Evolutionary conservation across 2,888 invertebrate species (phyloP).

Genomic region (Cheilosia urbana): DNA sequence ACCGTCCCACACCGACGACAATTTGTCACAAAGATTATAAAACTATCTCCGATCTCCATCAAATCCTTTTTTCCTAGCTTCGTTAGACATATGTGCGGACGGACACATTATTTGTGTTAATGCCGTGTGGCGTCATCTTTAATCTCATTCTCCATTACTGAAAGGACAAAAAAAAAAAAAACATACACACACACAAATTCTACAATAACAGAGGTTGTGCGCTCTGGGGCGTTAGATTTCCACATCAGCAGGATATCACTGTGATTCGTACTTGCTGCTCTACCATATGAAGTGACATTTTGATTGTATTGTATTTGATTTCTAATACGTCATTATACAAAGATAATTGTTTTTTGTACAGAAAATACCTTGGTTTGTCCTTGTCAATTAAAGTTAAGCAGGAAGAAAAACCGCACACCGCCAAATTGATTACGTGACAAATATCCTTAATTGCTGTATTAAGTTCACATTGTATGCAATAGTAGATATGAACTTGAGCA

Average conservation of each 20-base stretch:
- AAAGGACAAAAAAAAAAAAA: background rate
- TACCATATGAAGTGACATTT: constrained; percentile 5
- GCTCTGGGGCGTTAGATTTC: constrained; percentile 38
- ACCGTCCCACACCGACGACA: background rate
- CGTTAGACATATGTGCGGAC: background rate
- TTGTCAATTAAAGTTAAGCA: constrained; percentile 17
- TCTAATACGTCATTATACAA: background rate
- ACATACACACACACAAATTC: constrained; percentile 41
- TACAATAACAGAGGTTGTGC: constrained; percentile 55
- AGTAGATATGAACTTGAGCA: background rate
- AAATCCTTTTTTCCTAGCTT: constrained; percentile 22
- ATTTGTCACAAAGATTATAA: constrained; percentile 32
- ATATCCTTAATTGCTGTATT: constrained; percentile 43
- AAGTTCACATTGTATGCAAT: constrained; percentile 11
- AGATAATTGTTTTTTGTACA: background rate
- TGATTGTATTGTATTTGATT: constrained; percentile 44
- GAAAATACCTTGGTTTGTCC: background rate
- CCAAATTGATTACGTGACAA: constrained; percentile 51
- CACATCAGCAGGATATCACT: constrained; percentile 48
- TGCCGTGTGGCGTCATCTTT: background rate
- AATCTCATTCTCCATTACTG: background rate
- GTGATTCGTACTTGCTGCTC: constrained; percentile 19
- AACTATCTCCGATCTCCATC: constrained; percentile 28
- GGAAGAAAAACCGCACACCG: background rate
- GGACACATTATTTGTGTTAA: background rate